These are phyloP conservation scores for Dasyurus viverrinus DNA, from an alignment of 2,113 vertebrate genomes.

Conservation along the genomic window DNA sequence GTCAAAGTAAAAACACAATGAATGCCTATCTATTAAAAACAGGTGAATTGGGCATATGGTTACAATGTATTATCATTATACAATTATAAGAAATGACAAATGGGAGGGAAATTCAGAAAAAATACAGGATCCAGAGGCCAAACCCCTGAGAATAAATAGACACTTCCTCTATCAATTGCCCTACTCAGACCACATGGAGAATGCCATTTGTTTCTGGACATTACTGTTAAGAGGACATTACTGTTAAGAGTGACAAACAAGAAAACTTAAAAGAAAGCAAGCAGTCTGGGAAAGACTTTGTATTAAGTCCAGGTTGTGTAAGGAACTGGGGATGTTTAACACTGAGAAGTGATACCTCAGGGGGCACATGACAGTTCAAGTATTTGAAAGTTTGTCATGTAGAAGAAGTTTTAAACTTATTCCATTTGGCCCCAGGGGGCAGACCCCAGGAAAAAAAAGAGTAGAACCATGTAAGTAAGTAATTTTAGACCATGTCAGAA, in stretches of 20 bases:
- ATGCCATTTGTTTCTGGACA: no score
- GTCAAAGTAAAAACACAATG: no score
- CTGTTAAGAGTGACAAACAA: background rate
- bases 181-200: no score
- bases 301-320: background rate
- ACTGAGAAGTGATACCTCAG: rapidly evolving
- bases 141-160: background rate
- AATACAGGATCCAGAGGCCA: background rate
- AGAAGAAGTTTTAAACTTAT: background rate
- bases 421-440: background rate
- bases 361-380: background rate
- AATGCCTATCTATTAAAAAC: no score
- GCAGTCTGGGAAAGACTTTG: background rate
- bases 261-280: background rate
- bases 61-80: no score
- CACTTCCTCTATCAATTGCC: background rate
- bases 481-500: background rate
- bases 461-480: background rate
- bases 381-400: background rate
- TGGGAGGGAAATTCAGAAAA: no score
- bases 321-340: background rate
- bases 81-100: no score
- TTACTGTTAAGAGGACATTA: no score
- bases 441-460: background rate
- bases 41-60: no score